Conservation (phyloP, 2,113 vertebrate species). For the Jaculus jaculus region DNA sequence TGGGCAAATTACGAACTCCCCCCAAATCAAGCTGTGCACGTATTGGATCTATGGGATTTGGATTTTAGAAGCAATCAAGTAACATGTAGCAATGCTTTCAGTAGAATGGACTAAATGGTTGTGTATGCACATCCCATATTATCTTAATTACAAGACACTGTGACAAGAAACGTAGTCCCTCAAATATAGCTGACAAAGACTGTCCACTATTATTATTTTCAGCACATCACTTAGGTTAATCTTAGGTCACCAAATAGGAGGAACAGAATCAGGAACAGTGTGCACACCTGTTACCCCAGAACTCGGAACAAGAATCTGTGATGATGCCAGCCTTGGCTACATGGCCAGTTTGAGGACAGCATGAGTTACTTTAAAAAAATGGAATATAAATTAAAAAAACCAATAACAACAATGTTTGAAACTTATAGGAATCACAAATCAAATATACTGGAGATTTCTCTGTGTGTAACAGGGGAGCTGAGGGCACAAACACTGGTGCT, state of each 20-base stretch:
- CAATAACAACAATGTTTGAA: background rate
- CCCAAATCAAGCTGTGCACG: background rate
- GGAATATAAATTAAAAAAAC: too few species aligned
- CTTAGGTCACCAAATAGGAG: background rate
- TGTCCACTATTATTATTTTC: background rate
- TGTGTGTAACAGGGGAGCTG: background rate
- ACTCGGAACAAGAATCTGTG: background rate
- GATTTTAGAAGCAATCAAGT: conserved; percentile 21
- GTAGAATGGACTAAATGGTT: background rate
- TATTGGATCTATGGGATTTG: background rate
- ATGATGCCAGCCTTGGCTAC: background rate
- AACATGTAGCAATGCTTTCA: background rate
- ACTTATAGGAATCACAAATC: background rate
- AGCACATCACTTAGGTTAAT: background rate
- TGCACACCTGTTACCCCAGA: background rate
- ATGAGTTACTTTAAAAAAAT: background rate
- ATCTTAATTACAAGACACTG: background rate
- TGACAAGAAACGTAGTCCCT: background rate
- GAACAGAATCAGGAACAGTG: background rate
- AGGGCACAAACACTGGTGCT: background rate
- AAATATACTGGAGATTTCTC: background rate
- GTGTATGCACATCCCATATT: background rate
- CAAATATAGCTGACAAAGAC: background rate
- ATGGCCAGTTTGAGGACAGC: background rate
- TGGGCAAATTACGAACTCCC: background rate